Percentiles rank a stretch among this genome's conserved stretches.
Evolutionary conservation across 1,140 invertebrate species (phyloP).

Genomic region (Dendrolimus kikuchii): DNA sequence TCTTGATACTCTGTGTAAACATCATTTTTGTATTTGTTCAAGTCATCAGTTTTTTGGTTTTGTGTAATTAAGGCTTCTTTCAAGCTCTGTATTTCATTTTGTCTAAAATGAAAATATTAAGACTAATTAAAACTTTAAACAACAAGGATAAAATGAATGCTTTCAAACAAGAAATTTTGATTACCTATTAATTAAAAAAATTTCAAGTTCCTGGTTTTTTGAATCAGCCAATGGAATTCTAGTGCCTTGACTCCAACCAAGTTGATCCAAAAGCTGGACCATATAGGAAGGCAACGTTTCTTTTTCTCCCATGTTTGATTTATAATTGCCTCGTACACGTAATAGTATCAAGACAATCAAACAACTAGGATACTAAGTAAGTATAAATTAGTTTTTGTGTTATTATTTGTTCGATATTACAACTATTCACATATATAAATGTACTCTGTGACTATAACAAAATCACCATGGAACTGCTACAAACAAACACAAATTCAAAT

Average conservation of each 20-base stretch:
- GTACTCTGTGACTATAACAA: no score
- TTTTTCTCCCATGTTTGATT: slow-evolving; percentile 27
- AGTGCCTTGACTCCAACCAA: slow-evolving; percentile 82
- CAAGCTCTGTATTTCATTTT: slow-evolving; percentile 59
- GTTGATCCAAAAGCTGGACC: slow-evolving; percentile 75
- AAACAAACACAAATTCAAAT: no score
- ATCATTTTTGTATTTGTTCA: slow-evolving; percentile 71
- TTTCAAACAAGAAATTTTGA: neutral
- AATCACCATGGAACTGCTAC: no score
- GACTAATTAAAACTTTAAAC: neutral
- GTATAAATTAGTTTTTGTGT: neutral
- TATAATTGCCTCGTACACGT: neutral
- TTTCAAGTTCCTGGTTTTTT: slow-evolving; percentile 78
- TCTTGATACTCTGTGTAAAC: slow-evolving; percentile 72
- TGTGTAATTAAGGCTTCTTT: slow-evolving; percentile 53
- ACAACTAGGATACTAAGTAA: neutral
- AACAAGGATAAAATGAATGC: neutral
- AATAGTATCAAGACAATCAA: no score
- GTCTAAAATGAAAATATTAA: slow-evolving; percentile 34
- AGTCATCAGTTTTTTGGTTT: slow-evolving; percentile 58
- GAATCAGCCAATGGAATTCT: slow-evolving; percentile 81
- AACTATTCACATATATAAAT: no score
- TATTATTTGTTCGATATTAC: no score
- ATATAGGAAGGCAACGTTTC: slow-evolving; percentile 57
- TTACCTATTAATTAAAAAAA: slow-evolving; percentile 48